These are phyloP conservation scores for Drosophila jambulina DNA, from an alignment of 1,140 invertebrate species.

Conservation along the genomic window DNA sequence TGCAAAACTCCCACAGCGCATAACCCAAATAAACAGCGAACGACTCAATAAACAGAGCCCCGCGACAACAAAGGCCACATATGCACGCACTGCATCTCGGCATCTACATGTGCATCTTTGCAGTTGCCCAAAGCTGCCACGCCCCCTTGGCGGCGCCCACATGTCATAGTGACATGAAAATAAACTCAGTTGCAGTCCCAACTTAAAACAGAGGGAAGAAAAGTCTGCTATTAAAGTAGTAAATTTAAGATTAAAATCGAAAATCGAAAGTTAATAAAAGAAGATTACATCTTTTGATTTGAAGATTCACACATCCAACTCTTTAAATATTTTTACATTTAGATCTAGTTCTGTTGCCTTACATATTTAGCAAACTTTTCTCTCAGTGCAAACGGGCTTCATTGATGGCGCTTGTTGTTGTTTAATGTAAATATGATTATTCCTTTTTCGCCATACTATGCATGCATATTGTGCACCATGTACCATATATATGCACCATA, in stretches of 20 bases:
- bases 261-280: neutral
- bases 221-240: rapidly evolving
- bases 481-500: conserved; percentile 17
- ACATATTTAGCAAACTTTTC: neutral
- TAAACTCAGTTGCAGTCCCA: conserved; percentile 49
- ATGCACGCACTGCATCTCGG: conserved; percentile 35
- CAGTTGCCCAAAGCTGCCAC: conserved; percentile 38
- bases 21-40: conserved; percentile 57
- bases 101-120: conserved; percentile 23
- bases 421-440: conserved; percentile 79
- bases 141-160: conserved; percentile 25
- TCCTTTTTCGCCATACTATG: conserved; percentile 51
- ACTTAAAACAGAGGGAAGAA: neutral
- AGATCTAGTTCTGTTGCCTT: too few species aligned
- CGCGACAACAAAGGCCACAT: conserved; percentile 38
- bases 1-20: conserved; percentile 51
- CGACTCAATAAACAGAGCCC: conserved; percentile 54
- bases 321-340: neutral
- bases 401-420: conserved; percentile 60
- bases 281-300: neutral
- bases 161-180: conserved; percentile 59
- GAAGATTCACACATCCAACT: neutral
- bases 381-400: conserved; percentile 28
- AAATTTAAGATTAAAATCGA: neutral
- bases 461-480: conserved; percentile 16